Conservation (phyloP, 2,113 vertebrate genomes). For the Plotosus lineatus region DNA sequence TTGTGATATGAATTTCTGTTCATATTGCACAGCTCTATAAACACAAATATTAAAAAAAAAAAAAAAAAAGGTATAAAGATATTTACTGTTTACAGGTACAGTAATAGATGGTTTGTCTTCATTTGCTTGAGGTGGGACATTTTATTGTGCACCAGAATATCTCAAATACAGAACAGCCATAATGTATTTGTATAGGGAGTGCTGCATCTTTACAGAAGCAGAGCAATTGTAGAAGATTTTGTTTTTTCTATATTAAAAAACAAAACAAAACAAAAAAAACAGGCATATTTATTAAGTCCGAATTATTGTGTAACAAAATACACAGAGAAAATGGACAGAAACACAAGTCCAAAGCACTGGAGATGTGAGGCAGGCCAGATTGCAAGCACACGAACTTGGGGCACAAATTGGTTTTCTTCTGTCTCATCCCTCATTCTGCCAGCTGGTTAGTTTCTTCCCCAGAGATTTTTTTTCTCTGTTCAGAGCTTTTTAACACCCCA, state of each 20-base stretch:
- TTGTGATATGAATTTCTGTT: too few species aligned
- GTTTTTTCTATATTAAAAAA: background rate
- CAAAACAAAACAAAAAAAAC: too few species aligned
- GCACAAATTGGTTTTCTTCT: background rate
- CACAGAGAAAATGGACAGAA: background rate
- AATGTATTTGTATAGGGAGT: background rate
- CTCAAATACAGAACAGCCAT: background rate
- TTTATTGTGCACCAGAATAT: background rate
- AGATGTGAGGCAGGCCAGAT: conserved; percentile 4
- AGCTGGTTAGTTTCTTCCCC: conserved; percentile 1
- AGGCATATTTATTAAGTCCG: background rate
- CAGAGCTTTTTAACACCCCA: background rate
- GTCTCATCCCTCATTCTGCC: background rate
- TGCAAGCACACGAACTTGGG: background rate
- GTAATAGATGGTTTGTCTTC: background rate
- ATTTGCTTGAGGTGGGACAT: background rate
- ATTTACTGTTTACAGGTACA: too few species aligned
- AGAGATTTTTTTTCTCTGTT: background rate
- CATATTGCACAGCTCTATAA: conserved; percentile 63
- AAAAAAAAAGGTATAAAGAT: background rate
- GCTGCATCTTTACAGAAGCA: background rate
- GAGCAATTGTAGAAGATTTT: background rate
- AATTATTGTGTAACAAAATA: conserved; percentile 6
- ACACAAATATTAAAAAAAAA: conserved; percentile 4
- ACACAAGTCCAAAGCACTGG: background rate